phyloP scores from a whole-genome alignment of 2,888 invertebrate genomes.

The Agonum fuliginosum region DNA sequence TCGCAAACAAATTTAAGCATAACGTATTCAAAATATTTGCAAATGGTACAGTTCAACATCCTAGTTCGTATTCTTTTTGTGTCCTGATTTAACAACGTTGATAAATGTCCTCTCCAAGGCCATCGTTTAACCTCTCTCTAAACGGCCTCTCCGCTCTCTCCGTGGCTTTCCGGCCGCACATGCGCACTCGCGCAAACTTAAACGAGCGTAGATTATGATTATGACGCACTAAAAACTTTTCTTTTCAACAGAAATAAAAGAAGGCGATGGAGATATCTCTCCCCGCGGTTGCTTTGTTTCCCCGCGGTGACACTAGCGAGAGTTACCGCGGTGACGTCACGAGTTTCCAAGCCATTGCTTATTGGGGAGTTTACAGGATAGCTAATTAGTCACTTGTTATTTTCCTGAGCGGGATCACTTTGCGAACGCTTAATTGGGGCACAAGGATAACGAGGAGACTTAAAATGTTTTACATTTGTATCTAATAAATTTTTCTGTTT shows the following conservation, averaged over 20 bases:
- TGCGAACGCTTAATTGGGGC: too few species aligned
- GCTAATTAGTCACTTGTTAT: background rate
- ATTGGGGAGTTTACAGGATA: background rate
- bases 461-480: too few species aligned
- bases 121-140: conserved; percentile 20
- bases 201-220: conserved; percentile 69
- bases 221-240: conserved; percentile 67
- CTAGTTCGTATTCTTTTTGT: too few species aligned
- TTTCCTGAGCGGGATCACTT: too few species aligned
- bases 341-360: background rate
- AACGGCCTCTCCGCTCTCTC: background rate
- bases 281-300: conserved; percentile 60
- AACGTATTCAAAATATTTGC: too few species aligned
- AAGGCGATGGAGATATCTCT: conserved; percentile 61
- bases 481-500: too few species aligned
- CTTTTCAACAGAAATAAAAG: conserved; percentile 64
- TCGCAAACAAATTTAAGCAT: too few species aligned
- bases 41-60: too few species aligned
- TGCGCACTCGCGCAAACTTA: conserved; percentile 63
- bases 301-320: conserved; percentile 40
- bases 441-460: too few species aligned
- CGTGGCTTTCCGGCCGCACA: conserved; percentile 54
- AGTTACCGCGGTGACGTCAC: conserved; percentile 32
- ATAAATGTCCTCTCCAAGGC: conserved; percentile 58
- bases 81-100: conserved; percentile 64